phyloP scores from a whole-genome alignment of 1,140 invertebrate genomes.

The Ptiloglossa arizonensis region DNA sequence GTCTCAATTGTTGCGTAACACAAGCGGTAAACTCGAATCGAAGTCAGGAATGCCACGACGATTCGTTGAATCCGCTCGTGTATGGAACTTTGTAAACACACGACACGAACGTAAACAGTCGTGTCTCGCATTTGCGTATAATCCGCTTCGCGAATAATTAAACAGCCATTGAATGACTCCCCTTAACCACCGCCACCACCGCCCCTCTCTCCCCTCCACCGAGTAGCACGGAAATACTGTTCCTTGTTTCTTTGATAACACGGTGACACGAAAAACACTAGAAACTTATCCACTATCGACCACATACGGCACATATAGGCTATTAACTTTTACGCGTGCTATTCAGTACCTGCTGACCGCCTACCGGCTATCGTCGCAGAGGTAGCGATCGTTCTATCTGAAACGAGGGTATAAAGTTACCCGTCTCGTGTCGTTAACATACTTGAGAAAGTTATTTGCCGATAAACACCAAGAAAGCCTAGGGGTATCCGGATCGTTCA shows the following conservation, averaged over 20 bases:
- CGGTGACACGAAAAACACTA: slow-evolving; percentile 22
- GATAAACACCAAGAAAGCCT: slow-evolving; percentile 12
- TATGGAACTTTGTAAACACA: not conserved
- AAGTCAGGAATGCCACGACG: not conserved
- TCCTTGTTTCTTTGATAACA: not conserved
- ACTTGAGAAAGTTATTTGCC: slow-evolving; percentile 7
- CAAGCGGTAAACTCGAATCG: not conserved
- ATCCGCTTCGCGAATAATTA: not conserved
- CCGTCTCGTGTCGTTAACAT: slow-evolving; percentile 5
- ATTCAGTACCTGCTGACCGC: not conserved
- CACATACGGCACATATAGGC: not conserved
- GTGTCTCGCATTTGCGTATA: not conserved
- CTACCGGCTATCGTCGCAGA: slow-evolving; percentile 1
- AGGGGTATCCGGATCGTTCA: slow-evolving; percentile 10
- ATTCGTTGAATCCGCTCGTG: too few relatives aligned
- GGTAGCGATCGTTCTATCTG: slow-evolving; percentile 39
- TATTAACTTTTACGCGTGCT: slow-evolving; percentile 25
- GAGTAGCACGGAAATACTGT: not conserved
- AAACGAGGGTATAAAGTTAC: slow-evolving; percentile 38
- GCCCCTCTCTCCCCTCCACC: too few relatives aligned
- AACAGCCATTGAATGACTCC: not conserved
- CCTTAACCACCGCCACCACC: too few relatives aligned
- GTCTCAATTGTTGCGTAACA: not conserved
- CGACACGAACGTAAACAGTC: not conserved
- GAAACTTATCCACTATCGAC: slow-evolving; percentile 13